Evolutionary conservation across 1,140 invertebrate genomes (phyloP), one percentile per base, ranked within the genome.

Genomic region (Asobara japonica): DNA sequence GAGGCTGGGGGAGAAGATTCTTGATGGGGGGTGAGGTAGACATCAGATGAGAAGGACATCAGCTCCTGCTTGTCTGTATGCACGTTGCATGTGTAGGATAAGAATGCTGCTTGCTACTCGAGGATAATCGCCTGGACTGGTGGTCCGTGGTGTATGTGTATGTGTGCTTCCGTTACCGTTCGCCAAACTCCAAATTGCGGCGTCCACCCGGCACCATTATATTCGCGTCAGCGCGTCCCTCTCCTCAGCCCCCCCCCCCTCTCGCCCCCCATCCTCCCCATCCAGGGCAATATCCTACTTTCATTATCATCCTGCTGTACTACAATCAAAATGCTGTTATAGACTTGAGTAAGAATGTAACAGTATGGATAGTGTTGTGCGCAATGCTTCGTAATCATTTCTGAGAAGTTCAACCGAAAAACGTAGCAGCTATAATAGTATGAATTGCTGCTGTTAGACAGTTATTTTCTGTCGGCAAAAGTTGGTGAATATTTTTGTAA

Each of bases 81-180:
- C 3, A 56, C 2, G 20, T 25, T 56, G 51, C 22, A 56, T 27
- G 22, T 56, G 18, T 27, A 10, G 51, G 22, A 56, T 56, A 27
- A 56, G 51, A 56, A 25, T 22, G 51, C 20, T 27, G 13, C 20
- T 56, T 8, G 29, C 27, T 71, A 30, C 69, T 60, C n/a, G 22
- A 75, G 75, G 76, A 77, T 76, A 79, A 78, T 79, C 77, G 69
- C 64, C 74, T 64, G 70, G 71, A 78, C 65, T 65, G 78, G 78
- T 78, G 77, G 78, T 79, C 77, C 72, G n/a, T 45, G 45, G 60
- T 41, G 38, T 45, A 45, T 5, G 64, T 69, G 69, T 73, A 71
- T 72, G 71, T 75, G 69, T 76, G 76, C 64, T 77, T 77, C 71
- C 75, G 67, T 72, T 73, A 69, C 38, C 68, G 64, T 73, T 71